Conservation (phyloP, 2,888 invertebrate species). For the Tuta absoluta region DNA sequence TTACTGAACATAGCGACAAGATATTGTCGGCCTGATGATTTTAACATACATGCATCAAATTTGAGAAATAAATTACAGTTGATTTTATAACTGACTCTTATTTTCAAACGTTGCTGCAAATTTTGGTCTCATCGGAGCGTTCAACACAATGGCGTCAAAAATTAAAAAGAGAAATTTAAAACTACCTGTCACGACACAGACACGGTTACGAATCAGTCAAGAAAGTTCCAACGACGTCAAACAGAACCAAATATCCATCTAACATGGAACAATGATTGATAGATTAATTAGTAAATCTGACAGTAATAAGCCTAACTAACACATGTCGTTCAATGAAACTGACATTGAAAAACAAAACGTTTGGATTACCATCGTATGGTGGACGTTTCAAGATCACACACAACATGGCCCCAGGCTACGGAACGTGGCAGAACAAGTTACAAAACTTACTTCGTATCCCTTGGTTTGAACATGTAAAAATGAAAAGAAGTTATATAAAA, state of each 20-base stretch:
- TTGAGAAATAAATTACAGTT: background rate
- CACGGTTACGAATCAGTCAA: background rate
- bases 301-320: slow-evolving; percentile 14
- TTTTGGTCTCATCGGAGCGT: too few relatives aligned
- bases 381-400: slow-evolving; percentile 19
- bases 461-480: too few relatives aligned
- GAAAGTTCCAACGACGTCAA: background rate
- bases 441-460: too few relatives aligned
- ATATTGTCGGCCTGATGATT: background rate
- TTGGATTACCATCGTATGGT: slow-evolving; percentile 3
- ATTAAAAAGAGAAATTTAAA: background rate
- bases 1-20: background rate
- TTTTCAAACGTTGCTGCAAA: too few relatives aligned
- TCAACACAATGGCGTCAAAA: too few relatives aligned
- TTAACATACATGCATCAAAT: background rate
- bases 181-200: background rate
- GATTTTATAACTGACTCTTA: too few relatives aligned
- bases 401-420: background rate
- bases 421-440: background rate
- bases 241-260: background rate
- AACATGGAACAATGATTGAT: slow-evolving; percentile 13
- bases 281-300: slow-evolving; percentile 16
- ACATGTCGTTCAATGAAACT: slow-evolving; percentile 10
- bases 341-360: slow-evolving; percentile 14
- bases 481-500: too few relatives aligned